Conservation (phyloP, 2,113 vertebrate species). For the Felis catus region DNA sequence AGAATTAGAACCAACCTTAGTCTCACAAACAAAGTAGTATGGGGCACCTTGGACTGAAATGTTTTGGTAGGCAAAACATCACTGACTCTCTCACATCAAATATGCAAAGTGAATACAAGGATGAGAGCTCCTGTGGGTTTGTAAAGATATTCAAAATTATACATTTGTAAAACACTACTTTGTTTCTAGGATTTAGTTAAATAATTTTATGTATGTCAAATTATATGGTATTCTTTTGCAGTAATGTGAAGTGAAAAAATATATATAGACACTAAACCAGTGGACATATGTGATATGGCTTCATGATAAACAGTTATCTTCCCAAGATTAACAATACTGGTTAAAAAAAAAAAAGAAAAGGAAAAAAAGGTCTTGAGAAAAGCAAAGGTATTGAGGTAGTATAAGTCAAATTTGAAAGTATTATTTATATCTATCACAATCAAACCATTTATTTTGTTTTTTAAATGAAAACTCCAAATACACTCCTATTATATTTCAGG, state of each 20-base stretch:
- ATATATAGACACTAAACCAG: background rate
- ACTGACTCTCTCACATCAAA: slow-evolving; percentile 62
- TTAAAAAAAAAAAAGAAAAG: background rate
- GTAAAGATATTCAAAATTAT: slow-evolving; percentile 79
- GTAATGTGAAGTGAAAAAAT: slow-evolving; percentile 61
- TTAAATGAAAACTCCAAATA: slow-evolving; percentile 22
- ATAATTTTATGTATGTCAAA: slow-evolving; percentile 74
- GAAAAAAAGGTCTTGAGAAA: background rate
- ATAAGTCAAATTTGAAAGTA: background rate
- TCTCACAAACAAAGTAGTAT: slow-evolving; percentile 41
- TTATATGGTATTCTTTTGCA: slow-evolving; percentile 54
- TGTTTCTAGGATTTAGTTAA: slow-evolving; percentile 77
- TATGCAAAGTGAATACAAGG: slow-evolving; percentile 52
- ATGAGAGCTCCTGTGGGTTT: slow-evolving; percentile 58
- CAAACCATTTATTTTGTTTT: background rate
- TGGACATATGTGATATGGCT: background rate
- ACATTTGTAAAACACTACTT: slow-evolving; percentile 81
- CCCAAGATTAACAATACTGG: background rate
- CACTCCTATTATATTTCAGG: background rate
- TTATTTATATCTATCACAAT: background rate
- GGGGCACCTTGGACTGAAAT: slow-evolving; percentile 15
- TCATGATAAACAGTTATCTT: background rate
- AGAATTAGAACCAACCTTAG: background rate
- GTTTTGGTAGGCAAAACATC: slow-evolving; percentile 71
- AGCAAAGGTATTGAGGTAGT: background rate